Evolutionary conservation across 2,888 invertebrate genomes (phyloP), one percentile per base, ranked within the genome.

Genomic region (Drosophila histrio): DNA sequence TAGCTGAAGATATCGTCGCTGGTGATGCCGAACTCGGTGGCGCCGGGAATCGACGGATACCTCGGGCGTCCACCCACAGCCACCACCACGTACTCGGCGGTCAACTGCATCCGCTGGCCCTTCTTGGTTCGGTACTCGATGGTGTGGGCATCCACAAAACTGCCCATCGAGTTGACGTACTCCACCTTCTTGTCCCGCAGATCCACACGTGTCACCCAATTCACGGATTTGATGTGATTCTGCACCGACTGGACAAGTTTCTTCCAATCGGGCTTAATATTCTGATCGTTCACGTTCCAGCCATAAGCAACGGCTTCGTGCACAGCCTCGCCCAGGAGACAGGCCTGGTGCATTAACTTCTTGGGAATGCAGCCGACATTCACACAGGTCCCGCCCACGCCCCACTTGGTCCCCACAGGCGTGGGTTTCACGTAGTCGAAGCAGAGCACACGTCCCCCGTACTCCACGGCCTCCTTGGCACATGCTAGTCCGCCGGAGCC

Each of bases 301-400:
- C 97, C 97, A 90, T 96, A 97, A 6, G 95, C 93, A 54, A 93
- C 93, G 0, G 97, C 95, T 93, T 97, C 97, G 95, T 96, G 94
- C 76, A 98, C 93, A 61, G 95, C 94, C 92, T 96, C 96, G 65
- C 98, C 98, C 19, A 98, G 92, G 53, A 98, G 91, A 0, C 98
- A 96, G 43, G 98, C 98, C 91, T 98, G 97, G 91, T 99, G 99
- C 98, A 99, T 98, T 70, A 99, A 92, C 91, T 99, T 99, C 92
- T 99, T 99, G 3, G 99, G 99, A 91, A 99, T 99, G 91, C 98
- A 99, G 30, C 99, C 99, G 6, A 99, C 99, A 92, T 98, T 98
- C n/a, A 98, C 98, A 91, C 99, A 99, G 0, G 99, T 99, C n/a
- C 98, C 99, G 28, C 99, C 98, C 4, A 99, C 93, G 39, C 98